Base-by-base conservation (phyloP, 2,797 vertebrate genomes). In the Enoplosus armatus region DNA sequence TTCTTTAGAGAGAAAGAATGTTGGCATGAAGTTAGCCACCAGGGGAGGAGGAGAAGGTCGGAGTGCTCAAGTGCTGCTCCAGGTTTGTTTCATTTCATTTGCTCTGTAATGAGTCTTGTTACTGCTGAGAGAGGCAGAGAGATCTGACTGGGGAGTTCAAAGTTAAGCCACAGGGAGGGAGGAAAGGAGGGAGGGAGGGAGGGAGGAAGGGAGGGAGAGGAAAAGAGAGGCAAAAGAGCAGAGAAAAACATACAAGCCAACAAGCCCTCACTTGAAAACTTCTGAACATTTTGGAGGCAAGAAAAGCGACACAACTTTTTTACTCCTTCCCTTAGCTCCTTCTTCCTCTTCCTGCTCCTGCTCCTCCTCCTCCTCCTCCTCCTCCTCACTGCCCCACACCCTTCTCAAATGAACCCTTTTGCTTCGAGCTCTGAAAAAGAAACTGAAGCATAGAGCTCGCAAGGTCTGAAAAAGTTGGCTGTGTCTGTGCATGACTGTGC, bases 31-130 rank as follows among this genome's bases (percentile, higher is more conserved):
- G 63, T 55, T 72, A 61, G 60, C 53, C 77, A 65, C 55, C 72
- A 85, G 83, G 71, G 72, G 77, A 83, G 86, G 85, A 83, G 86
- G 77, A 55, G 67, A 61, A 79, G 89, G 93, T 87, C 51, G 51
- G 48, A 76, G 82, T 66, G 77, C 93, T 87, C 68, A 79, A 91
- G 87, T 87, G 83, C 89, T 87, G 85, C 90, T 89, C 74, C 60
- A 82, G 91, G 90, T 92, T 93, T 85, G 71, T 93, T 90, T 90
- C 86, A 85, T 93, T 91, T 89, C 85, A 85, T 92, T 91, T 93
- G 84, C 84, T 84, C 84, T 85, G 65, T 92, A 77, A 94, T 86
- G 92, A 93, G 89, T 90, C 85, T 85, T 85, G 89, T 91, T 90
- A 55, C 89, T 85, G 90, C 91, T 82, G 85, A 79, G 89, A 90